phyloP scores from a whole-genome alignment of 2,888 invertebrate genomes.

The Drosophila multiciliata region DNA sequence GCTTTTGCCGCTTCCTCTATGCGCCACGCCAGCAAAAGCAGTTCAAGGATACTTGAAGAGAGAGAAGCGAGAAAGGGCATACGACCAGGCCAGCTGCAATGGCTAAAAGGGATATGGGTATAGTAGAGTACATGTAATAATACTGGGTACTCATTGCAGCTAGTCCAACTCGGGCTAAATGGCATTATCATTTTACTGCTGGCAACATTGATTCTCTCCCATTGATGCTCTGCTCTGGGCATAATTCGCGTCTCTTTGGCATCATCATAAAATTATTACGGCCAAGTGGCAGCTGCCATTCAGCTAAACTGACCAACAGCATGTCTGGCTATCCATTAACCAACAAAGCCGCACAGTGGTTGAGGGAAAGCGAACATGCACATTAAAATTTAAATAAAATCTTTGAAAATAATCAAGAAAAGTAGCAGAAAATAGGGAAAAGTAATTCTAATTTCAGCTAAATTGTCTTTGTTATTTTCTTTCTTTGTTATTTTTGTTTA shows the following conservation, averaged over 20 bases:
- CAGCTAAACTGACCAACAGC: not conserved
- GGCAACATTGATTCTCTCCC: conserved; percentile 52
- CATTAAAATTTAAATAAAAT: not conserved
- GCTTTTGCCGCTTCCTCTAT: conserved; percentile 58
- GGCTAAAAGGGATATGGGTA: not conserved
- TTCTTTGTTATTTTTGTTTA: too few species aligned
- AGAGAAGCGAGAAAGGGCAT: not conserved
- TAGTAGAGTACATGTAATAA: not conserved
- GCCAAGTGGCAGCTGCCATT: conserved; percentile 52
- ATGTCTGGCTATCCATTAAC: conserved; percentile 12
- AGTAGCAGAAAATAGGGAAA: not conserved
- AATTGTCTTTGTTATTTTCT: too few species aligned
- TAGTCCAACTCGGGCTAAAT: conserved; percentile 41
- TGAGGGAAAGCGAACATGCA: rapidly evolving
- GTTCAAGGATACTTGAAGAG: conserved; percentile 70
- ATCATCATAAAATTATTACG: conserved; percentile 76
- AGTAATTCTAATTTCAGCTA: not conserved
- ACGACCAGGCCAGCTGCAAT: conserved; percentile 31
- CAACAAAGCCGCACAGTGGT: conserved; percentile 33
- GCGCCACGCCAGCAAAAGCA: conserved; percentile 60
- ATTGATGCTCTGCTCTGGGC: conserved; percentile 8
- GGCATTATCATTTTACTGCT: conserved; percentile 67
- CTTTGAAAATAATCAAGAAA: not conserved
- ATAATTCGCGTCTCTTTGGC: conserved; percentile 56
- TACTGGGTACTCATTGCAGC: conserved; percentile 9